phyloP scores from a whole-genome alignment of 2,797 vertebrate species.

The Hippocampus kuda region DNA sequence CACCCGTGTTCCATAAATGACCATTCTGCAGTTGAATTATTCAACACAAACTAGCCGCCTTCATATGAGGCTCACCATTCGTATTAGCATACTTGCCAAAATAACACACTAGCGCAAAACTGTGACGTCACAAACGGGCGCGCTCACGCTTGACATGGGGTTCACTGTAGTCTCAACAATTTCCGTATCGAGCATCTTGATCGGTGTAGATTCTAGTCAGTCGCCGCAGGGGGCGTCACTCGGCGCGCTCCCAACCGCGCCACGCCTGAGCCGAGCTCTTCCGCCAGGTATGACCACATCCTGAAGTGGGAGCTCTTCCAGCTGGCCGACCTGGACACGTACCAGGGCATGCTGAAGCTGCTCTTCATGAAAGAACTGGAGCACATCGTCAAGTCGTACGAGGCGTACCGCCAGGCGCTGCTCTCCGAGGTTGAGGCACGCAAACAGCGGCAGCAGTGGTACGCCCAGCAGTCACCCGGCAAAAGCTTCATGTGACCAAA shows the following conservation, averaged over 20 bases:
- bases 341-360: constrained; percentile 98
- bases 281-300: constrained; percentile 90
- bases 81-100: too few species aligned
- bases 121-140: too few species aligned
- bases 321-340: constrained; percentile 94
- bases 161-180: too few species aligned
- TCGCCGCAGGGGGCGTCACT: background rate
- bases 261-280: background rate
- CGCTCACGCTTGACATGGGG: too few species aligned
- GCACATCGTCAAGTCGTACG: constrained; percentile 94
- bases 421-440: constrained; percentile 85
- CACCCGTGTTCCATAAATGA: too few species aligned
- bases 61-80: background rate
- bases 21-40: too few species aligned
- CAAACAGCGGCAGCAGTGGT: constrained; percentile 92
- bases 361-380: constrained; percentile 99
- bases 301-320: constrained; percentile 99
- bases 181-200: background rate
- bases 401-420: constrained; percentile 89
- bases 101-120: background rate
- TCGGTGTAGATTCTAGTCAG: background rate
- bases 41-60: background rate
- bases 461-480: constrained; percentile 75
- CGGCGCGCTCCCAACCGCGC: background rate
- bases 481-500: constrained; percentile 76